These are phyloP conservation scores for Gorsachius magnificus DNA, from an alignment of 2,797 vertebrate genomes.

Conservation along the genomic window DNA sequence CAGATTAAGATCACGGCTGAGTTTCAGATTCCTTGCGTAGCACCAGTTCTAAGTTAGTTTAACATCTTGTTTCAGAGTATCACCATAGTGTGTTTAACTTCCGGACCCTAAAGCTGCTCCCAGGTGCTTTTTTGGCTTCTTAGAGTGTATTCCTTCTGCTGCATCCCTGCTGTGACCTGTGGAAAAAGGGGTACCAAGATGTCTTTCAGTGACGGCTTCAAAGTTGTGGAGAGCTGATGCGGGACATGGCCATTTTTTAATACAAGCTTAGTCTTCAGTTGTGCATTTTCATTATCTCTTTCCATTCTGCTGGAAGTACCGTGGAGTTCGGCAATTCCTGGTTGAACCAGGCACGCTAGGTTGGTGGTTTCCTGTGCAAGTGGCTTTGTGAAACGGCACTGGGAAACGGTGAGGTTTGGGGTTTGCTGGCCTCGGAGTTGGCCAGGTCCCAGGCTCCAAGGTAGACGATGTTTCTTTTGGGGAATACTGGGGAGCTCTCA, in stretches of 20 bases:
- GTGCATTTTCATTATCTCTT: background rate
- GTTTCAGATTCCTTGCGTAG: background rate
- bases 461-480: background rate
- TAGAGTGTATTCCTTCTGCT: background rate
- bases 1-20: background rate
- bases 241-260: background rate
- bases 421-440: background rate
- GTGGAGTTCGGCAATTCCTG: rapidly evolving
- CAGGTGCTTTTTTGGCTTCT: background rate
- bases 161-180: background rate
- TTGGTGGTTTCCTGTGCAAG: background rate
- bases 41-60: background rate
- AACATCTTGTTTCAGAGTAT: background rate
- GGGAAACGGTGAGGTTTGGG: background rate
- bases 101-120: background rate
- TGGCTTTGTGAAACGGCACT: background rate
- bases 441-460: background rate
- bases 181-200: background rate
- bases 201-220: background rate
- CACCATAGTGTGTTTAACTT: background rate
- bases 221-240: background rate
- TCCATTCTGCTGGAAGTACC: background rate
- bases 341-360: background rate
- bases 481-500: background rate
- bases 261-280: background rate